Conservation (phyloP, 2,113 vertebrate genomes). For the Brachyhypopomus gauderio region DNA sequence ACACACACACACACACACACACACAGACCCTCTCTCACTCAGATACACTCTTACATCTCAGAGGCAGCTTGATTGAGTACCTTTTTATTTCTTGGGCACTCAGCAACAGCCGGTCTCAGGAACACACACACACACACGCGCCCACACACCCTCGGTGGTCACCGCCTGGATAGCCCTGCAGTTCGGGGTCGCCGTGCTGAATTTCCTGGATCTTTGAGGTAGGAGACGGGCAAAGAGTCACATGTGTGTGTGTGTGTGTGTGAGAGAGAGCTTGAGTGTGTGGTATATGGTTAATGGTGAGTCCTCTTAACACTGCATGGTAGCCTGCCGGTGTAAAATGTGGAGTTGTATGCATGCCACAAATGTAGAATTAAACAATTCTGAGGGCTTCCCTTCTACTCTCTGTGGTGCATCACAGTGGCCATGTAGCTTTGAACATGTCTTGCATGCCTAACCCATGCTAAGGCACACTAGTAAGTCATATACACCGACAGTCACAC, state of each 20-base stretch:
- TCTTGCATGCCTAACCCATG: background rate
- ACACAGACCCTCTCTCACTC: slow-evolving; percentile 39
- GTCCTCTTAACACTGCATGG: background rate
- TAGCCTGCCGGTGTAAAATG: background rate
- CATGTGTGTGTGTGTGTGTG: slow-evolving; percentile 31
- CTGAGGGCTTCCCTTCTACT: background rate
- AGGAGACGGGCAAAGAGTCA: slow-evolving; percentile 51
- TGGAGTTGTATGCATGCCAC: background rate
- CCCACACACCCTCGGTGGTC: slow-evolving; percentile 26
- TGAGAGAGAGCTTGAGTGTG: background rate
- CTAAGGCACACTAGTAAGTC: background rate
- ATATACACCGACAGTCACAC: background rate
- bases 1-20: background rate
- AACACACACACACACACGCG: slow-evolving; percentile 31
- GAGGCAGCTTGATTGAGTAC: slow-evolving; percentile 67
- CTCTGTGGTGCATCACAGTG: slow-evolving; percentile 1
- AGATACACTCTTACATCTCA: slow-evolving; percentile 48
- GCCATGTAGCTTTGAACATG: background rate
- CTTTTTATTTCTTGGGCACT: slow-evolving; percentile 66
- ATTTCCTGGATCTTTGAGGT: slow-evolving; percentile 67
- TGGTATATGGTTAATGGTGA: background rate
- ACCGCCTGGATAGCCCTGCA: slow-evolving; percentile 59
- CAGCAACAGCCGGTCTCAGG: slow-evolving; percentile 63
- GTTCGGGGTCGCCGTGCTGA: slow-evolving; percentile 52
- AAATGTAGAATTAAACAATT: background rate